Percentiles rank a stretch among this genome's conserved stretches.
Evolutionary conservation across 2,888 invertebrate genomes (phyloP).

Genomic region (Pinctada fucata): DNA sequence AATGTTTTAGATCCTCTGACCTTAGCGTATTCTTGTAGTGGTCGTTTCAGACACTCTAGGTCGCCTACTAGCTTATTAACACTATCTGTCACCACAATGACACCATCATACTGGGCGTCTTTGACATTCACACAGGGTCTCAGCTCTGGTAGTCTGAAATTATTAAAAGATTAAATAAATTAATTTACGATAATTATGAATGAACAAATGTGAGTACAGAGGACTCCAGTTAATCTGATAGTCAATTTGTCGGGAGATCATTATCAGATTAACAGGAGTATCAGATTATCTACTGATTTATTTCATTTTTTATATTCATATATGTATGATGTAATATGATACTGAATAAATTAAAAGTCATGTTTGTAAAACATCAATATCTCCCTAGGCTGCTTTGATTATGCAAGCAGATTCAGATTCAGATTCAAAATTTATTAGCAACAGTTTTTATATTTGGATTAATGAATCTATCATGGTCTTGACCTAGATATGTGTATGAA

Average conservation of each 20-base stretch:
- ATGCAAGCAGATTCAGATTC: too few species aligned
- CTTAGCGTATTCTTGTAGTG: conserved; percentile 67
- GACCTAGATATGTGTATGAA: too few species aligned
- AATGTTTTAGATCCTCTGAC: conserved; percentile 44
- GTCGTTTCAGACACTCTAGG: conserved; percentile 60
- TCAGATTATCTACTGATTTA: background rate
- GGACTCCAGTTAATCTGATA: background rate
- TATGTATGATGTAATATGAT: too few species aligned
- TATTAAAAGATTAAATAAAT: background rate
- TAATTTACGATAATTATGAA: too few species aligned
- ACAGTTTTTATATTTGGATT: too few species aligned
- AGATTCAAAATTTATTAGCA: too few species aligned
- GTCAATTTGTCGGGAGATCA: background rate
- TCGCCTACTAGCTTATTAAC: conserved; percentile 66
- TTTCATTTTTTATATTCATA: too few species aligned
- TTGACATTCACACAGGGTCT: conserved; percentile 60
- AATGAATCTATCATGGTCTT: too few species aligned
- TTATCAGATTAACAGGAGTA: background rate
- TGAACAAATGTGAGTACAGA: background rate
- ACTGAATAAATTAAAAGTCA: too few species aligned
- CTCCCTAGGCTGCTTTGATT: too few species aligned
- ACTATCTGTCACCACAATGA: conserved; percentile 74
- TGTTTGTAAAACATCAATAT: too few species aligned
- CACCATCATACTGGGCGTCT: conserved; percentile 74
- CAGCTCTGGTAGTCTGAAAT: conserved; percentile 56